phyloP scores from a whole-genome alignment of 2,113 vertebrate species.

The Tauraco erythrolophus region DNA sequence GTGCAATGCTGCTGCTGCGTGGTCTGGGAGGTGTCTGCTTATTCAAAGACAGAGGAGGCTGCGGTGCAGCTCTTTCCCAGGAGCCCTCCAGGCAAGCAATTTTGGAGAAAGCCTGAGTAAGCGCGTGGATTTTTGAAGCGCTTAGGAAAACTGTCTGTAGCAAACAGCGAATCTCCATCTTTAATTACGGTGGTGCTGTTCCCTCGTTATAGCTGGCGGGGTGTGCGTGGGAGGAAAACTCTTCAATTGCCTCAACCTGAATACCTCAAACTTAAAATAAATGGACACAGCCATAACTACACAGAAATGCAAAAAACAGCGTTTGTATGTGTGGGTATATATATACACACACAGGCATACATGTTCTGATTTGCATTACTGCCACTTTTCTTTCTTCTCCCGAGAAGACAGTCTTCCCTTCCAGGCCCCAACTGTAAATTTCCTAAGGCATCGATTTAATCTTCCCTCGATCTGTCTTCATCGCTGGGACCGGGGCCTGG shows the following conservation, averaged over 20 bases:
- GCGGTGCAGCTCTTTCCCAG: neutral
- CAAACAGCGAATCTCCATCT: neutral
- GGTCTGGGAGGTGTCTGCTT: neutral
- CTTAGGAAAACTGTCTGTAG: neutral
- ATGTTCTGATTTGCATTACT: neutral
- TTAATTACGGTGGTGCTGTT: neutral
- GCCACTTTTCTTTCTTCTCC: neutral
- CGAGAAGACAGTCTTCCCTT: neutral
- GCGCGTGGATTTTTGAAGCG: neutral
- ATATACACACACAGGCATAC: neutral
- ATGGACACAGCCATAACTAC: neutral
- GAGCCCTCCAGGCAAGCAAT: neutral
- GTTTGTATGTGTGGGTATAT: neutral
- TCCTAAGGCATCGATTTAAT: slow-evolving; percentile 34
- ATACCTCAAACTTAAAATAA: neutral
- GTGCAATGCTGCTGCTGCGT: neutral
- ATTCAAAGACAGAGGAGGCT: neutral
- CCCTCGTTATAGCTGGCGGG: neutral
- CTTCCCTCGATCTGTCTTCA: neutral
- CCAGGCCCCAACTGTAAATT: neutral
- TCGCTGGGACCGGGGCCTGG: neutral
- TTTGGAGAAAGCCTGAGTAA: slow-evolving; percentile 24
- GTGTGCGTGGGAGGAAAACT: neutral
- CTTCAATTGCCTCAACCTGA: neutral
- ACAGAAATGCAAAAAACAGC: neutral